Percentiles rank a stretch among this genome's conserved stretches.
phyloP scores from a whole-genome alignment of 2,797 vertebrate species.

The Numenius phaeopus region DNA sequence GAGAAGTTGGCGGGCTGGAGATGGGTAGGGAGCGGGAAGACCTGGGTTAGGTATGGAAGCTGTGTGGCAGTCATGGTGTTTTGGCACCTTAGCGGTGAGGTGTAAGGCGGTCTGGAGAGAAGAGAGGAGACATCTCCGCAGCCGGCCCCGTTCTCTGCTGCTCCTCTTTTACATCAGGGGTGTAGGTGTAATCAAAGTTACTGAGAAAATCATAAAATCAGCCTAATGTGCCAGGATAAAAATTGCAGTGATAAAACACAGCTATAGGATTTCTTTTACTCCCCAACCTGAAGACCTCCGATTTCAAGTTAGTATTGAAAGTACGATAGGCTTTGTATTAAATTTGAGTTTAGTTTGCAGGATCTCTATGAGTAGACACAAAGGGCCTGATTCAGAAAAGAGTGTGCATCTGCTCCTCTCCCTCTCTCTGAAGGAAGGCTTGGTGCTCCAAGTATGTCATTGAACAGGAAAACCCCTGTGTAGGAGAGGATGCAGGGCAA shows the following conservation, averaged over 20 bases:
- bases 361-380: background rate
- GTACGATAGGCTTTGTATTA: background rate
- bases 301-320: background rate
- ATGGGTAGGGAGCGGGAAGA: background rate
- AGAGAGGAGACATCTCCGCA: background rate
- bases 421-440: background rate
- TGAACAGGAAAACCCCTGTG: background rate
- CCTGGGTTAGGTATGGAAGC: background rate
- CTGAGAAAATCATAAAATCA: background rate
- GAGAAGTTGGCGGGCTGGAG: background rate
- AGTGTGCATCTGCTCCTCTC: background rate
- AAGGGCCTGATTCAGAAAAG: background rate
- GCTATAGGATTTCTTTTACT: background rate
- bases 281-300: background rate
- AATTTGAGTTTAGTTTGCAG: background rate
- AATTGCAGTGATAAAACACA: background rate
- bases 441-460: background rate
- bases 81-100: background rate
- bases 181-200: background rate
- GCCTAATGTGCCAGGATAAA: background rate
- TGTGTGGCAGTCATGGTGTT: background rate
- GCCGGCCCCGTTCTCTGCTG: background rate
- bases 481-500: background rate
- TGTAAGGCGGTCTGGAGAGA: background rate
- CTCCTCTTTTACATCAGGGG: fast-evolving